Conservation (phyloP, 2,113 vertebrate species). For the Zingel zingel region DNA sequence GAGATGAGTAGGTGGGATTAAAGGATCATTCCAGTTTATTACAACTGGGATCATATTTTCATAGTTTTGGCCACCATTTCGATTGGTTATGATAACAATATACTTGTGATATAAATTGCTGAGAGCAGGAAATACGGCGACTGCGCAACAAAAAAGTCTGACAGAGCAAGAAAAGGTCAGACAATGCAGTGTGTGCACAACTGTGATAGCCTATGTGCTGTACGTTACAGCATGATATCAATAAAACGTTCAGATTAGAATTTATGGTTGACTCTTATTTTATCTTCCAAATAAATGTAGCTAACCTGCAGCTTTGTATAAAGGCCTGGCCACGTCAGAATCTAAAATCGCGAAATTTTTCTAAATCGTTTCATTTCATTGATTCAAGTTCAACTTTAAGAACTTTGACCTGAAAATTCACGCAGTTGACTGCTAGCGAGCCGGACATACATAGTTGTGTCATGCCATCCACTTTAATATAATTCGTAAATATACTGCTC, state of each 20-base stretch:
- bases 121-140: not conserved
- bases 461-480: not conserved
- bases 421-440: not conserved
- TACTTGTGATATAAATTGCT: not conserved
- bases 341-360: not conserved
- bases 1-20: conserved; percentile 42
- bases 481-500: not conserved
- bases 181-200: too few relatives aligned
- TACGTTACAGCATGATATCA: too few relatives aligned
- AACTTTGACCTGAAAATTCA: not conserved
- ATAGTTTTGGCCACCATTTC: conserved; percentile 6
- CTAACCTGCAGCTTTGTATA: not conserved
- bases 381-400: too few relatives aligned
- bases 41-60: conserved; percentile 24
- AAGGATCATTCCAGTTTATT: conserved; percentile 50
- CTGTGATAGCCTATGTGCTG: too few relatives aligned
- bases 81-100: not conserved
- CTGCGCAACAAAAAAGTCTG: not conserved
- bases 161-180: not conserved
- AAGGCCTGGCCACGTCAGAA: not conserved
- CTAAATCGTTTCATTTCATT: too few relatives aligned
- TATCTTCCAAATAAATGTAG: not conserved
- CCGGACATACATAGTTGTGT: too few relatives aligned
- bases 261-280: not conserved
- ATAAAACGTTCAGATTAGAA: not conserved